phyloP scores from a whole-genome alignment of 30 jellyfish, hydroid and myxozoan genomes.

The Nemopilema nomurai region DNA sequence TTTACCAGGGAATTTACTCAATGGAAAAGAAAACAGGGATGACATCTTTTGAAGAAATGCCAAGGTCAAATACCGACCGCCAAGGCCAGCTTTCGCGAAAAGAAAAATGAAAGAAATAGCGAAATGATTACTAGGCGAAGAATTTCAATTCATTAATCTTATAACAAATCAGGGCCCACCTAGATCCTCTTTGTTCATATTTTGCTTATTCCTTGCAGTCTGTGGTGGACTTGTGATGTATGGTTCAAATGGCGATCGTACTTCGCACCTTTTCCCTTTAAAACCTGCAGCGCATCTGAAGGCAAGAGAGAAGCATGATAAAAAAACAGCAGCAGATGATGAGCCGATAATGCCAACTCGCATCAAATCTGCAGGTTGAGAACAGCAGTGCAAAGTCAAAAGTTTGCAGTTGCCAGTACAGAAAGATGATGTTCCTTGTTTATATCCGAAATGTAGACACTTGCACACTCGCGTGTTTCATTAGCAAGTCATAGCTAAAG shows the following conservation, averaged over 20 bases:
- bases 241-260: not conserved
- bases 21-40: not conserved
- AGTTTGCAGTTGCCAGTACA: no score
- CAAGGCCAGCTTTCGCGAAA: no score
- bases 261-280: conserved; percentile 77
- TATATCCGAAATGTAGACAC: no score
- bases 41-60: not conserved
- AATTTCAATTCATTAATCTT: not conserved
- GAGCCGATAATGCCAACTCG: no score
- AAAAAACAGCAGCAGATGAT: no score
- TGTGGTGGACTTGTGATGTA: conserved; percentile 3
- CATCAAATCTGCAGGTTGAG: no score
- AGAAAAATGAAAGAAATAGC: no score
- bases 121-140: no score
- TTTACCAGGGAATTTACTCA: not conserved
- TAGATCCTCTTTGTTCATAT: conserved; percentile 13
- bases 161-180: not conserved
- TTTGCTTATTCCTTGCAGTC: not conserved
- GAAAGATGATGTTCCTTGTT: no score
- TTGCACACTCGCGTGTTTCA: no score
- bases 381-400: no score
- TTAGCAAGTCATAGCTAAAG: no score
- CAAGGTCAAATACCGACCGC: not conserved
- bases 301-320: not conserved
- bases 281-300: conserved; percentile 75